Evolutionary conservation across 2,888 invertebrate genomes (phyloP).

Genomic region (Rhorus exstirpatorius): DNA sequence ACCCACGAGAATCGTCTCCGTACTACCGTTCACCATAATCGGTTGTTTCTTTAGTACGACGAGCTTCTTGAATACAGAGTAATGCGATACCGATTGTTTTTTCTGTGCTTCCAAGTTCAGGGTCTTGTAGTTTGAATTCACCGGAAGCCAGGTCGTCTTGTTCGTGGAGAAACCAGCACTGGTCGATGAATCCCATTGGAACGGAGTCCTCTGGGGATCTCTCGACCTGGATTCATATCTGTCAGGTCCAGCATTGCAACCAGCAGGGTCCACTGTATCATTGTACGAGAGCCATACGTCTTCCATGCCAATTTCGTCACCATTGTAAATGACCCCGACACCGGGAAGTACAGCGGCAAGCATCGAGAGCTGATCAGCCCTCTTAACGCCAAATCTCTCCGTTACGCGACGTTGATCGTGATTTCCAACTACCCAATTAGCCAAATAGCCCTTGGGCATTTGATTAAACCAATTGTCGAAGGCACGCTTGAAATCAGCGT

Average conservation of each 20-base stretch:
- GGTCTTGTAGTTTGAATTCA: conserved; percentile 88
- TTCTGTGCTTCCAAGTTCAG: conserved; percentile 88
- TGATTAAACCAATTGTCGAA: conserved; percentile 88
- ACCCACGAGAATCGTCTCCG: conserved; percentile 78
- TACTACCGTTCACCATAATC: conserved; percentile 85
- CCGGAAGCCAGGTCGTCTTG: conserved; percentile 89
- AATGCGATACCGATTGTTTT: conserved; percentile 87
- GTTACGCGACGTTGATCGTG: conserved; percentile 87
- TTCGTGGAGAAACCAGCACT: conserved; percentile 89
- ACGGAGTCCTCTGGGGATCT: conserved; percentile 90
- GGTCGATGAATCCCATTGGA: conserved; percentile 88
- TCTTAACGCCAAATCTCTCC: conserved; percentile 85
- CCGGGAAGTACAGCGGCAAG: conserved; percentile 89
- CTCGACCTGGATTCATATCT: conserved; percentile 88
- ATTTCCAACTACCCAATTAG: conserved; percentile 91
- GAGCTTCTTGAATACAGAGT: conserved; percentile 88
- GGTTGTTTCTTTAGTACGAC: conserved; percentile 86
- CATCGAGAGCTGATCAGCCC: conserved; percentile 88
- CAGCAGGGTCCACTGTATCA: conserved; percentile 89
- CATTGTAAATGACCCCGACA: conserved; percentile 90
- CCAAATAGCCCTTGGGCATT: conserved; percentile 87
- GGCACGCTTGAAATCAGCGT: conserved; percentile 86
- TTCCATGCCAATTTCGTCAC: conserved; percentile 94
- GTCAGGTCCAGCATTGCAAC: conserved; percentile 89
- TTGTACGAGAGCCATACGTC: conserved; percentile 88